Evolutionary conservation across 2,888 invertebrate species (phyloP), one percentile per base, ranked within the genome.

Genomic region (Drosophila phalerata): DNA sequence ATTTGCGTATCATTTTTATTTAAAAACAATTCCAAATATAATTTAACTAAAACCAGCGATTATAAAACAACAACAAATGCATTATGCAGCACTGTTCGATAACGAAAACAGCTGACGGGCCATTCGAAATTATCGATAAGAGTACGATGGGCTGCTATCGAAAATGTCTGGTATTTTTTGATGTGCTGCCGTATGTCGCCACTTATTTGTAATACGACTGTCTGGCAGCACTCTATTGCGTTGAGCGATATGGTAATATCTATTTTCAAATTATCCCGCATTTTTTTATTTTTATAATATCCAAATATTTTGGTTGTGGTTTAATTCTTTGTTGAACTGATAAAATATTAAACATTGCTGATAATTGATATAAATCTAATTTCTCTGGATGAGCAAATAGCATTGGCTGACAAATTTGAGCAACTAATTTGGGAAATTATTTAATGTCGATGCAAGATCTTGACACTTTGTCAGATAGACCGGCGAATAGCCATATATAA

Each of bases 1-100:
- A 56, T 48, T 75, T 78, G 11, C 85, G 85, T 45, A 83, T 66
- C 83, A 83, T 83, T 83, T 83, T 82, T 64, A 85, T 72, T 82
- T 43, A 85, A 62, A 62, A 58, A 75, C 37, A 47, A 53, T 43
- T 15, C 1, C 22, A 63, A 63, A 40, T 52, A 30, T 22, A 32
- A 45, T 56, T 62, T 56, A 85, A 63, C 64, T 61, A 68, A 68
- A 49, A 65, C 57, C 32, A 66, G 30, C 52, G 82, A 79, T 83
- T 83, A 83, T 63, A 83, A 83, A 83, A 83, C 83, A 71, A 77
- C 77, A 77, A 77, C 77, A 77, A 77, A 67, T 34, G 61, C 63
- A 77, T 77, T 77, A 73, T 47, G 45, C 77, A 77, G 9, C 76
- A 77, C 76, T 77, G 60, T 3, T 0, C 42, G 15, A n/a, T 10